A percentile compares a stretch with the other conserved stretches of the same genome.
Conservation (phyloP, 2,888 invertebrate genomes). For the Fabriciana adippe region DNA sequence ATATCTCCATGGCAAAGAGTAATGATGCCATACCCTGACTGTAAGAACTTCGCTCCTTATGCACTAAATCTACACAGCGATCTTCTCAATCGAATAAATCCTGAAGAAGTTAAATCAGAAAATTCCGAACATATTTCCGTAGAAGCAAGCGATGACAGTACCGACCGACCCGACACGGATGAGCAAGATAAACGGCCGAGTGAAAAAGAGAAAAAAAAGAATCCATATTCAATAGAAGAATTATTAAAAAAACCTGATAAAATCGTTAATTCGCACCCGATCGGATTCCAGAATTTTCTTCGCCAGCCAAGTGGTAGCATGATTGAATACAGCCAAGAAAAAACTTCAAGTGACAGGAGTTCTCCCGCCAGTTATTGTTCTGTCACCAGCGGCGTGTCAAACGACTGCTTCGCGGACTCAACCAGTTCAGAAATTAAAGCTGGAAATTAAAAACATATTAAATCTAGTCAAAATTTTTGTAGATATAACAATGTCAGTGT, state of each 20-base stretch:
- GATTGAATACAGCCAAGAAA: conserved; percentile 69
- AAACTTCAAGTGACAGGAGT: conserved; percentile 66
- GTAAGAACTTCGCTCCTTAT: conserved; percentile 69
- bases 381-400: conserved; percentile 67
- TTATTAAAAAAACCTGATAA: conserved; percentile 90
- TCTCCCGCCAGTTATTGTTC: conserved; percentile 76
- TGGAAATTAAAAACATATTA: conserved; percentile 53
- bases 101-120: conserved; percentile 72
- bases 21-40: conserved; percentile 79
- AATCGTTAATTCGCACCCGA: conserved; percentile 66
- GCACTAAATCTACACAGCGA: conserved; percentile 66
- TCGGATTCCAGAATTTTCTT: conserved; percentile 71
- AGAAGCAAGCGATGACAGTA: conserved; percentile 83
- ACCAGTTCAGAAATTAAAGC: conserved; percentile 69
- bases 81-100: conserved; percentile 63
- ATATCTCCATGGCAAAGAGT: conserved; percentile 83
- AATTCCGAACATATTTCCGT: conserved; percentile 76
- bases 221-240: conserved; percentile 94
- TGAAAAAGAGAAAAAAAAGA: conserved; percentile 84
- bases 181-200: conserved; percentile 59
- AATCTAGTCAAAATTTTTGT: conserved; percentile 34
- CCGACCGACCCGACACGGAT: conserved; percentile 77
- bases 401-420: conserved; percentile 69
- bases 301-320: conserved; percentile 83
- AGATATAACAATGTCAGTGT: conserved; percentile 7